Conservation (phyloP, 2,797 vertebrate species). For the Poecilia gillii region DNA sequence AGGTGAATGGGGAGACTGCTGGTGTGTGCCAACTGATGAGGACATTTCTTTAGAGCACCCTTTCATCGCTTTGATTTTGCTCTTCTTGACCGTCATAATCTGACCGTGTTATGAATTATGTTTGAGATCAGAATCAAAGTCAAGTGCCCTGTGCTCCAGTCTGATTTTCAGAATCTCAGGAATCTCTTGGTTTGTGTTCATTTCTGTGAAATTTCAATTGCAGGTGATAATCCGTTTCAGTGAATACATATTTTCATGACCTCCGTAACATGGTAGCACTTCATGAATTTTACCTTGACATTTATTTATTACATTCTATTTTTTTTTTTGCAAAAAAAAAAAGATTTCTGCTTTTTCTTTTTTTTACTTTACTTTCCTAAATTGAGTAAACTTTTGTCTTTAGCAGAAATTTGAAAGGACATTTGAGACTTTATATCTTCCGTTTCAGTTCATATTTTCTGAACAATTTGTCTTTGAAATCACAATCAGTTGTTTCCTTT, state of each 20-base stretch:
- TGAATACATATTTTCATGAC: neutral
- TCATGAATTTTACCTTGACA: neutral
- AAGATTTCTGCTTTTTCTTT: neutral
- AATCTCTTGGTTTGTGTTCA: neutral
- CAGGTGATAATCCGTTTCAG: neutral
- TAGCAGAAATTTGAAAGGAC: neutral
- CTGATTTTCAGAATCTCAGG: neutral
- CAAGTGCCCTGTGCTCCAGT: neutral
- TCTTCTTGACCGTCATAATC: neutral
- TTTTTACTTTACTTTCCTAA: neutral
- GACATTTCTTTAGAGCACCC: neutral
- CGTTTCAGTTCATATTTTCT: neutral
- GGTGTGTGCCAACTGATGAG: neutral
- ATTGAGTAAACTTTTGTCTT: neutral
- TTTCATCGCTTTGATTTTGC: neutral
- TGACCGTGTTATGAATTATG: slow-evolving; percentile 1
- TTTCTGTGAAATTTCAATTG: neutral
- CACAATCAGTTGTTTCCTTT: neutral
- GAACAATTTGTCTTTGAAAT: neutral
- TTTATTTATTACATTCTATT: no score
- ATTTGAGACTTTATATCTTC: neutral
- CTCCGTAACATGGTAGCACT: neutral
- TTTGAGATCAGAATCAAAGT: neutral
- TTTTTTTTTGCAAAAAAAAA: no score
- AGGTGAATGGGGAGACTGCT: neutral